Evolutionary conservation across 2,888 invertebrate genomes (phyloP).

Genomic region (Lissonota sp.): DNA sequence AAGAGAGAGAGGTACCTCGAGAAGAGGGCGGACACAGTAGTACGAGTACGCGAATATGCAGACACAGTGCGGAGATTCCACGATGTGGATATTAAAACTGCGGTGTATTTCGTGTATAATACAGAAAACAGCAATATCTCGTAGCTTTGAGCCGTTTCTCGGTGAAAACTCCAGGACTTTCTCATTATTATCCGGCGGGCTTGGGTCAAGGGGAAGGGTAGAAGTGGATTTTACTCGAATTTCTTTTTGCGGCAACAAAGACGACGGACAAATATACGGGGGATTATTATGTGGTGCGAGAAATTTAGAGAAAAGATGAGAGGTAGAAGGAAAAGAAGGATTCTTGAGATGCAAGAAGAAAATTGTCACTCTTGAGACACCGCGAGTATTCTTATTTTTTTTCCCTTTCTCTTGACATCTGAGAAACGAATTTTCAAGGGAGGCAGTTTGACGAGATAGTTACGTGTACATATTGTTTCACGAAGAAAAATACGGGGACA

Average conservation of each 20-base stretch:
- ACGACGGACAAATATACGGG: not conserved
- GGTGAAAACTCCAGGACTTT: slow-evolving; percentile 35
- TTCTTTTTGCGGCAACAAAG: slow-evolving; percentile 26
- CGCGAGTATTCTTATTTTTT: not conserved
- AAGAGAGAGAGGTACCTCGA: no score
- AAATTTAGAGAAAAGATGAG: slow-evolving; percentile 14
- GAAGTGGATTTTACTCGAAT: slow-evolving; percentile 2
- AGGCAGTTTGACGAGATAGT: slow-evolving; percentile 24
- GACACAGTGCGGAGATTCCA: slow-evolving; percentile 21
- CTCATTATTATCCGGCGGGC: slow-evolving; percentile 45
- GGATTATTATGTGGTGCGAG: not conserved
- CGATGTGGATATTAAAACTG: slow-evolving; percentile 31
- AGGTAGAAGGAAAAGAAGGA: not conserved
- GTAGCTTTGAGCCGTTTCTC: slow-evolving; percentile 40
- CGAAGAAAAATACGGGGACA: slow-evolving; percentile 17
- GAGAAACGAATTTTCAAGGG: not conserved
- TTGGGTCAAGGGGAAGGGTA: not conserved
- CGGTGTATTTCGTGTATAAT: slow-evolving; percentile 10
- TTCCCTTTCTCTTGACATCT: slow-evolving; percentile 4
- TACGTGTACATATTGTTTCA: slow-evolving; percentile 13
- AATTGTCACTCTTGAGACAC: slow-evolving; percentile 32
- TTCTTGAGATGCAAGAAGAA: slow-evolving; percentile 22
- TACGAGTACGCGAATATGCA: slow-evolving; percentile 36
- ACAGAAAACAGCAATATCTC: slow-evolving; percentile 28
- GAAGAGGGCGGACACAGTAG: slow-evolving; percentile 9